Evolutionary conservation across 2,888 invertebrate species (phyloP), one percentile per base, ranked within the genome.

Genomic region (Trissolcus japonicus): DNA sequence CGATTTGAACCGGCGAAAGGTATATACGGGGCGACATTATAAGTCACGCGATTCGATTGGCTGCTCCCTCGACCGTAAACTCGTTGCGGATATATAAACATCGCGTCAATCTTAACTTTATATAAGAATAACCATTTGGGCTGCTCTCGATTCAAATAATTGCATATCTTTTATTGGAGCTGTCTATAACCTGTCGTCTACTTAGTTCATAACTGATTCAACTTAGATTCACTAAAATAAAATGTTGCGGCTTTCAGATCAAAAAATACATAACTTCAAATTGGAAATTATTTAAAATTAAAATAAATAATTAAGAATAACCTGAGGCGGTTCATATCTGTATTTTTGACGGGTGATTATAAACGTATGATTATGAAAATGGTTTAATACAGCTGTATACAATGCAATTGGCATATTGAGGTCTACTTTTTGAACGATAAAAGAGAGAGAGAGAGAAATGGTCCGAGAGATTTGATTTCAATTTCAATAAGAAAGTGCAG

Each of bases 21-120:
- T 35, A 59, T 35, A 59, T 14, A 75, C 80, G 79, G n/a, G 79
- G 80, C 79, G 81, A 82, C 81, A 76, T 76, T 81, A 53, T 56
- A 73, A 69, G 65, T 77, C 73, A 75, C 80, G 68, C 68, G 60
- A 62, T 53, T 74, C 68, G 74, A 71, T 76, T 78, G 46, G 14
- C 46, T 16, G 16, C 16, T 16, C 14, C 16, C 67, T 76, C 62
- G 59, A 35, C 43, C 51, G 25, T 56, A 55, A 66, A 66, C 55
- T 59, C 46, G 17, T 63, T 50, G 63, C 71, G 53, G 21, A n/a
- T 51, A 4, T 57, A n/a, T 35, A 29, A 43, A 29, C 57, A 43
- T 17, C 56, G 43, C 14, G 43, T 21, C 35, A 57, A 13, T 19
- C 61, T 54, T n/a, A 17, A 48, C 17, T n/a, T 9, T 7, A 51